Conservation (phyloP, 1,140 invertebrate species). For the silkworm (Bombyx mori) region DNA sequence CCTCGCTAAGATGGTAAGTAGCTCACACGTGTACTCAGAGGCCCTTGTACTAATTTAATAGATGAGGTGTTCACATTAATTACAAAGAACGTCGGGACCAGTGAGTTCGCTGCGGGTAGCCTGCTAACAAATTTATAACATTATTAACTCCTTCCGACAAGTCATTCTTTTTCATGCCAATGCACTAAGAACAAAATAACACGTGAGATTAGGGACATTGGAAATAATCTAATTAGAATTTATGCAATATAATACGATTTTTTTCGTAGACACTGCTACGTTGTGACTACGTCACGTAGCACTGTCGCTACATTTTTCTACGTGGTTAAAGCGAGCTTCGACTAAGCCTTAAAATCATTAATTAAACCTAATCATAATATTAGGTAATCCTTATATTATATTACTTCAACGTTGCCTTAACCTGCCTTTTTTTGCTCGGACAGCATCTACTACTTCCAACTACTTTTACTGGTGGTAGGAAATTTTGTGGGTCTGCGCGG, state of each 20-base stretch:
- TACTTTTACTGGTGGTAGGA: too few species aligned
- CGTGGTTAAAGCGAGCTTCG: too few species aligned
- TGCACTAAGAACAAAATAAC: background rate
- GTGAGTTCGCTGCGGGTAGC: conserved; percentile 46
- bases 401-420: too few species aligned
- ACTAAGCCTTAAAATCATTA: too few species aligned
- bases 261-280: background rate
- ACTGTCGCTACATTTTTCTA: too few species aligned
- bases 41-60: conserved; percentile 66
- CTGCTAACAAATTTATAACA: conserved; percentile 60
- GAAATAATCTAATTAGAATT: background rate
- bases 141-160: conserved; percentile 68
- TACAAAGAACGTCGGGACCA: conserved; percentile 67
- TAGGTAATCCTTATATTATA: too few species aligned
- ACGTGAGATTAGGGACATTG: background rate
- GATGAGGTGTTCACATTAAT: conserved; percentile 68
- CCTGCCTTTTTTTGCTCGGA: too few species aligned
- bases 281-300: background rate
- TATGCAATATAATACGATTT: too few species aligned
- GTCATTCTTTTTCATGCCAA: conserved; percentile 46
- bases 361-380: too few species aligned
- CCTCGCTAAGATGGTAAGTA: conserved; percentile 35
- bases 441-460: too few species aligned
- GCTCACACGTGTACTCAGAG: conserved; percentile 49
- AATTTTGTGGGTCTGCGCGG: too few species aligned